Percentiles rank a stretch among this genome's conserved stretches.
Conservation (phyloP, 2,113 vertebrate species). For the Zonotrichia leucophrys region DNA sequence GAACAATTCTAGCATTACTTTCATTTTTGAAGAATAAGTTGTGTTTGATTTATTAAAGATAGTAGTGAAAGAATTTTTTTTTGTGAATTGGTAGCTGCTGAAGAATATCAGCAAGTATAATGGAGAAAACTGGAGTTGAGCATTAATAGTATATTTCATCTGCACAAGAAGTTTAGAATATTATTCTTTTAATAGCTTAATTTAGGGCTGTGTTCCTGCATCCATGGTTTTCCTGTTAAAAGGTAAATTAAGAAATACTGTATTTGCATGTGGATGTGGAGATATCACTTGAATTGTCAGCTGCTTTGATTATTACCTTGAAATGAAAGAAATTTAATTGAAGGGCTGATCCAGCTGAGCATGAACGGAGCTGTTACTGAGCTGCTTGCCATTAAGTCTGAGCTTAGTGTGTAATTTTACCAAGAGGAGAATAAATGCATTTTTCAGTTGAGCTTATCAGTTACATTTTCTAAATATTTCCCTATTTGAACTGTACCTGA, state of each 20-base stretch:
- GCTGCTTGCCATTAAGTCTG: not conserved
- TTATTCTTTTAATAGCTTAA: not conserved
- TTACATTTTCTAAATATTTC: not conserved
- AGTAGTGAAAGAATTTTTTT: not conserved
- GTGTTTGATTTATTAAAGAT: not conserved
- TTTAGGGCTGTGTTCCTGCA: not conserved
- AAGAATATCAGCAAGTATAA: not conserved
- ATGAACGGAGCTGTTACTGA: not conserved
- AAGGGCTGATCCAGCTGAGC: conserved; percentile 16
- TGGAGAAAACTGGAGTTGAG: not conserved
- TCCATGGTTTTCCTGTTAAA: not conserved
- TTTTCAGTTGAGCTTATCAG: not conserved
- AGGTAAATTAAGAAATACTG: not conserved
- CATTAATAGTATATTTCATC: not conserved
- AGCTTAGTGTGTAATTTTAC: not conserved
- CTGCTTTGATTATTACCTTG: conserved; percentile 22
- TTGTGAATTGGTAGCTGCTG: not conserved
- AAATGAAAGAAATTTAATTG: conserved; percentile 23
- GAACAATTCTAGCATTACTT: not conserved
- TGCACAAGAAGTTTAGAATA: not conserved
- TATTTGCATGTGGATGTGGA: not conserved
- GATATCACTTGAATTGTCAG: not conserved
- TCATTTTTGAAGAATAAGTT: not conserved
- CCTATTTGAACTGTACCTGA: not conserved
- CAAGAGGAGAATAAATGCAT: not conserved